phyloP scores from a whole-genome alignment of 2,113 vertebrate genomes.

The Oostethus manadensis region DNA sequence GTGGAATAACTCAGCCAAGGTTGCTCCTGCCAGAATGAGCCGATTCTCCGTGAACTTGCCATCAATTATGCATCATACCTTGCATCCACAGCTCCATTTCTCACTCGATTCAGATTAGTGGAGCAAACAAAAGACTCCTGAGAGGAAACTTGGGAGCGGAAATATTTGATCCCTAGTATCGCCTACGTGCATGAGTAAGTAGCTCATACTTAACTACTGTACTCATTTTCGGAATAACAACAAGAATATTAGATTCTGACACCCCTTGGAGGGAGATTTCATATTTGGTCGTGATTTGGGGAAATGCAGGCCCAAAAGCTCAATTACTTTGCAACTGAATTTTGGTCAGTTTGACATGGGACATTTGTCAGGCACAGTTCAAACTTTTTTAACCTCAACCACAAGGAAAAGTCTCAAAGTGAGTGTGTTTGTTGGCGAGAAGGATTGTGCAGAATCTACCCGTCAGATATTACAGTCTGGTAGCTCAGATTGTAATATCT shows the following conservation, averaged over 20 bases:
- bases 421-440: too few species aligned
- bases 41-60: conserved; percentile 8
- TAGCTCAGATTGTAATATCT: too few species aligned
- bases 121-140: conserved; percentile 29
- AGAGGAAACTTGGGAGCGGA: conserved; percentile 37
- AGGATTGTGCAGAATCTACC: too few species aligned
- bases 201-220: conserved; percentile 1
- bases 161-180: conserved; percentile 26
- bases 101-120: conserved; percentile 42
- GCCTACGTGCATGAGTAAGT: conserved; percentile 14
- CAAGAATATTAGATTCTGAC: not conserved
- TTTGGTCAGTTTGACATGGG: too few species aligned
- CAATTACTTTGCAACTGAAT: too few species aligned
- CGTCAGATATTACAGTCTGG: too few species aligned
- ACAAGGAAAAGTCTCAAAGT: too few species aligned
- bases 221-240: not conserved
- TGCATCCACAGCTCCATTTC: conserved; percentile 15
- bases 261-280: too few species aligned
- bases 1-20: not conserved
- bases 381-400: too few species aligned
- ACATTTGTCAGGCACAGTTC: too few species aligned
- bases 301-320: too few species aligned
- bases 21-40: not conserved
- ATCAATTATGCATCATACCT: conserved; percentile 48
- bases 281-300: not conserved